phyloP scores from a whole-genome alignment of 1,140 invertebrate species.

The Drosophila tristis region DNA sequence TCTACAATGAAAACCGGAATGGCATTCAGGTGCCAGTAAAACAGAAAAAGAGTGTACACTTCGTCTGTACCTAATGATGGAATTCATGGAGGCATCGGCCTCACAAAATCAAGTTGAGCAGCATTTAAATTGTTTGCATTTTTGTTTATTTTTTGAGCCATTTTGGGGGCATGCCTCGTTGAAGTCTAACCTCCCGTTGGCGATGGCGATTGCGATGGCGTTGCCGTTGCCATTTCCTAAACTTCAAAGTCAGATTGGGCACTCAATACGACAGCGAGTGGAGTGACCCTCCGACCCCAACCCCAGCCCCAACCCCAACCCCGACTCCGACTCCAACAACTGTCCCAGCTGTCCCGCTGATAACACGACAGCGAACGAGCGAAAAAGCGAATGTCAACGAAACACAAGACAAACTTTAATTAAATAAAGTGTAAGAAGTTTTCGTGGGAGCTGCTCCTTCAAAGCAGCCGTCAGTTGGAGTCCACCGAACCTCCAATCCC shows the following conservation, averaged over 20 bases:
- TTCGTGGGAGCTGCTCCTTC: conserved; percentile 53
- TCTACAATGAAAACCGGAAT: too few relatives aligned
- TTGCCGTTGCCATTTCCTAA: conserved; percentile 6
- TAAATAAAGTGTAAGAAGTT: conserved; percentile 81
- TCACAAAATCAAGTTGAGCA: conserved; percentile 30
- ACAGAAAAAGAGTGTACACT: too few relatives aligned
- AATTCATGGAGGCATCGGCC: not conserved
- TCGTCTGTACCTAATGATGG: too few relatives aligned
- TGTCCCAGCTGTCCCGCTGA: conserved; percentile 71
- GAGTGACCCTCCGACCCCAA: conserved; percentile 6
- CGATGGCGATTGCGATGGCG: not conserved
- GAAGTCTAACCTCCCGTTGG: conserved; percentile 48
- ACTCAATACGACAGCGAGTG: conserved; percentile 24
- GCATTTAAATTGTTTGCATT: conserved; percentile 40
- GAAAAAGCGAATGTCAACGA: conserved; percentile 45
- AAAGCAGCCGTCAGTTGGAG: conserved; percentile 41
- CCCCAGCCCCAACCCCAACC: conserved; percentile 32
- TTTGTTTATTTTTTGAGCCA: conserved; percentile 8
- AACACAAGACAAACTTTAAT: conserved; percentile 73
- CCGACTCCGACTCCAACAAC: conserved; percentile 47
- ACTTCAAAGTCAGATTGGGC: conserved; percentile 40
- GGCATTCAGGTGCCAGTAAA: too few relatives aligned
- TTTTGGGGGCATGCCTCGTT: conserved; percentile 36
- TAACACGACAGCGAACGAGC: conserved; percentile 54
- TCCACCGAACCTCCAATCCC: conserved; percentile 10